Evolutionary conservation across 2,113 vertebrate species (phyloP), one percentile per base, ranked within the genome.

Genomic region (Fulmarus glacialis): DNA sequence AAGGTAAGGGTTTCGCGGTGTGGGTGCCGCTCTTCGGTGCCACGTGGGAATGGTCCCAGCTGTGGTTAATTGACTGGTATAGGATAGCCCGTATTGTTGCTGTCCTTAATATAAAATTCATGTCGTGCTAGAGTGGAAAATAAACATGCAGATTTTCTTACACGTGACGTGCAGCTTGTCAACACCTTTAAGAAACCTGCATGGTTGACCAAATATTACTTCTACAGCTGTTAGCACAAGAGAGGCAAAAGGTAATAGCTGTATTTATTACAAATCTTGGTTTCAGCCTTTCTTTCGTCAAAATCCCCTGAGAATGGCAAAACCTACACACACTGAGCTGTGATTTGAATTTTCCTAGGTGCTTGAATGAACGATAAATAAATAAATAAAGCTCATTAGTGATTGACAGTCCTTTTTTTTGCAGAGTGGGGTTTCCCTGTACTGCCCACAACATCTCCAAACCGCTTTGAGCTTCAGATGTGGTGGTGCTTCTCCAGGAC

Each of bases 61-160:
- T 32, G 8, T 0, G 0, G 50, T 2, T 15, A 2, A 13, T 36
- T 38, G 36, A 6, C 15, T 19, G 30, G 3, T 11, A 4, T 4
- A 13, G 48, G 12, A 1, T 2, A 38, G 42, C 50, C 34, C 1
- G 0, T 43, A 0, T 18, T 43, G 53, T 30, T 43, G 30, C 48
- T 78, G 72, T 70, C 67, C 63, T 80, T 4, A 34, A 18, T 27
- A 16, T 18, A 40, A 45, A 52, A 14, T 2, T 1, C 15, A 2
- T 34, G 43, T 42, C 3, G 0, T 8, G 56, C 12, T 40, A 11
- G 23, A 3, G 40, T 52, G 66, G 88, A 75, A 80, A 36, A 68
- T 3, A 68, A 77, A 74, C 21, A 12, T 42, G 5, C 11, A 14
- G 38, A 18, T 85, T 58, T 38, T 40, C 60, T 67, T 17, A 50